phyloP scores from a whole-genome alignment of 2,113 vertebrate genomes.

The Xenotilapia caudafasciata region DNA sequence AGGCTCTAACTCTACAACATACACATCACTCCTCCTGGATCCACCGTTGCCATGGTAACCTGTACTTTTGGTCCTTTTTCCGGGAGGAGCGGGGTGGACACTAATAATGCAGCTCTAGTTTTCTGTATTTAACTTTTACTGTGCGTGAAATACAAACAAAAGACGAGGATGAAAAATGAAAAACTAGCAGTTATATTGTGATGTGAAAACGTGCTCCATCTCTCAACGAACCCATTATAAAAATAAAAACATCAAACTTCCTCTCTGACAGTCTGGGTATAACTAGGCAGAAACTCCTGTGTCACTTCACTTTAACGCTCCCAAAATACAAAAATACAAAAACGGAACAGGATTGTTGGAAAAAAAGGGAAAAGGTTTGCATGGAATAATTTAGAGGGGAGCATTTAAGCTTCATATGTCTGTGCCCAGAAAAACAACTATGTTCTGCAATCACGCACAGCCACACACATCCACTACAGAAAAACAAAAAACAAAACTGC shows the following conservation, averaged over 20 bases:
- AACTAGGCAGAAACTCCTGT: background rate
- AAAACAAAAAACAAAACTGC: background rate
- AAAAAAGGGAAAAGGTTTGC: background rate
- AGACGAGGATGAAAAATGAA: background rate
- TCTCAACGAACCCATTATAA: background rate
- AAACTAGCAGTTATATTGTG: background rate
- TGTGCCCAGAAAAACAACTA: background rate
- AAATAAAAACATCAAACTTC: background rate
- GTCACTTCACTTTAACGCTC: background rate
- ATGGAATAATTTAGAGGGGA: background rate
- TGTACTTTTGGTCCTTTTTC: background rate
- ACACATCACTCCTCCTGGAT: background rate
- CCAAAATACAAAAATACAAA: background rate
- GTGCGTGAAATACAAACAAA: background rate
- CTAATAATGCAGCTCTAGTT: background rate
- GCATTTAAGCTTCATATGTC: background rate
- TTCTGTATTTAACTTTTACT: background rate
- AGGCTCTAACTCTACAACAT: conserved; percentile 26
- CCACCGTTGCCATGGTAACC: background rate
- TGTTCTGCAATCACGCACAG: background rate
- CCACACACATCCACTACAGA: too few species aligned
- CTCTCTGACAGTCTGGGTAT: background rate
- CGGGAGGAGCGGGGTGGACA: background rate
- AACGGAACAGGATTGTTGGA: background rate
- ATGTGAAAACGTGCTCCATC: background rate